Base-by-base conservation (phyloP, 2,113 vertebrate species). In the Chaenocephalus aceratus region DNA sequence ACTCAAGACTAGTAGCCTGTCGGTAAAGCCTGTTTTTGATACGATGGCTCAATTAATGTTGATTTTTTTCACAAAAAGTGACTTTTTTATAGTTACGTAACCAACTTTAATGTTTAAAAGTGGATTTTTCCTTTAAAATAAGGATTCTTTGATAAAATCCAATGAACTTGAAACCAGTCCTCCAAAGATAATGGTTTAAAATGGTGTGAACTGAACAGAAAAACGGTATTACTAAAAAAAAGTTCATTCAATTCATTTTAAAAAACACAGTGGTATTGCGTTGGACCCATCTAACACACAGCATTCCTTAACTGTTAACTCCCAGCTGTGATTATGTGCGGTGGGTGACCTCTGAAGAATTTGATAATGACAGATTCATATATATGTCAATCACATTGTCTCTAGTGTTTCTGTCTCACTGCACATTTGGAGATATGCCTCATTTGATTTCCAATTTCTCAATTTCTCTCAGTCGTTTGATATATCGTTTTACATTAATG, bases 311-410 rank as follows among this genome's bases (percentile, higher is more conserved):
- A 58, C 44, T 48, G 30, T 73, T 54, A 59, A 54, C 70, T 52
- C 57, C 56, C 14, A 5, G 48, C 36, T 57, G 13, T n/a, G 45
- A 51, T 34, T 36, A 36, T 36, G n/a, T 18, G 12, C 45, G 26
- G 2, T 30, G 26, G 15, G 54, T 70, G 2, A 86, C 41, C 41
- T 2, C 68, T 34, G 23, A 75, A 62, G 83, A 83, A 85, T 84
- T 67, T 80, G 12, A 60, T 52, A 69, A 79, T 82, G 15, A 67
- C 57, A 36, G 54, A 68, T 59, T 60, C 10, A 59, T 74, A 60
- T 74, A 60, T 74, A 62, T 62, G 52, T 75, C 66, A 68, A 30
- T 79, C 30, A 34, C 3, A 0, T 63, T 60, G 44, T 54, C 23
- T 49, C 48, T 4, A 5, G 18, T 59, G 18, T 54, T 77, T 75